Conservation (phyloP, 2,888 invertebrate genomes). For the Bombylius discolor region DNA sequence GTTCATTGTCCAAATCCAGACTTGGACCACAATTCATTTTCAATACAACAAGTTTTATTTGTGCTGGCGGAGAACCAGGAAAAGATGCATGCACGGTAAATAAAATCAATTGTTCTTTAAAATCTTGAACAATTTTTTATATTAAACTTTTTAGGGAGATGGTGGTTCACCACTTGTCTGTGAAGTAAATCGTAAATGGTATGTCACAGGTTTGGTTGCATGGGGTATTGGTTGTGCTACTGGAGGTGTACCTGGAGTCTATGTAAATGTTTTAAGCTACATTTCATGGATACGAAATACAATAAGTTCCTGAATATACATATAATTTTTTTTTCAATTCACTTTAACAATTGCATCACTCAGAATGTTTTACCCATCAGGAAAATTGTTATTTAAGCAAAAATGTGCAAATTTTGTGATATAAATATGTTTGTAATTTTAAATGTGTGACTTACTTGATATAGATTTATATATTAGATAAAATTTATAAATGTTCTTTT, state of each 20-base stretch:
- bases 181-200: constrained; percentile 26
- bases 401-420: no score
- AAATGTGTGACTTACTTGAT: no score
- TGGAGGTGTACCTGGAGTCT: constrained; percentile 60
- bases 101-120: not conserved
- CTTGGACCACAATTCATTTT: constrained; percentile 50
- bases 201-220: constrained; percentile 40
- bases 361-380: no score
- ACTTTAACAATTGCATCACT: no score
- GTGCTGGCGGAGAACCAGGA: constrained; percentile 63
- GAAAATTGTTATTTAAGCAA: no score
- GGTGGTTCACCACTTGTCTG: constrained; percentile 39
- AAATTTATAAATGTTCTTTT: no score
- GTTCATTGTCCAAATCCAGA: constrained; percentile 48
- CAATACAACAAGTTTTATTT: constrained; percentile 55
- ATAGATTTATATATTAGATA: no score
- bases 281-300: constrained; percentile 51
- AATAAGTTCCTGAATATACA: not conserved
- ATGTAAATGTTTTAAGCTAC: constrained; percentile 57
- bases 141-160: constrained; percentile 33
- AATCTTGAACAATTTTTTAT: not conserved
- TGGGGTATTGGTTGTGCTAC: constrained; percentile 50
- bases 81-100: constrained; percentile 67
- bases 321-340: no score
- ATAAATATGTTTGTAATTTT: no score